Evolutionary conservation across 2,113 vertebrate genomes (phyloP).

Genomic region (Otus sunia): DNA sequence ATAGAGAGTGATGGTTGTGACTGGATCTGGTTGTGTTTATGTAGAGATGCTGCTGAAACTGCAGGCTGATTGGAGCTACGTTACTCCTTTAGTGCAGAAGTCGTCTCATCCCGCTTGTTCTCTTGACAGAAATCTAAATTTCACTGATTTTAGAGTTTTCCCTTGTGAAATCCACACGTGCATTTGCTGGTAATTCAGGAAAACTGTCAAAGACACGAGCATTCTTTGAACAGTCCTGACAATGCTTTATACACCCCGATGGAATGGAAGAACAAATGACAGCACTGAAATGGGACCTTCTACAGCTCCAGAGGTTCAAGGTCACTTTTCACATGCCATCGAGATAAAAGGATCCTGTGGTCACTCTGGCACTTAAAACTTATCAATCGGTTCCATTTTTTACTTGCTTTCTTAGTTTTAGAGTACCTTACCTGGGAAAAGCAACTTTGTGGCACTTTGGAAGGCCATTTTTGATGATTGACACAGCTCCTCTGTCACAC

Average conservation of each 20-base stretch:
- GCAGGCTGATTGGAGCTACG: background rate
- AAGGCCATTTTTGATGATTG: background rate
- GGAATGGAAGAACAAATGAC: background rate
- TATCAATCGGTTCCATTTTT: background rate
- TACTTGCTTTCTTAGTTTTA: background rate
- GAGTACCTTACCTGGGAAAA: background rate
- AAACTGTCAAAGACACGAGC: background rate
- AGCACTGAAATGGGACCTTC: background rate
- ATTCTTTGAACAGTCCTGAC: background rate
- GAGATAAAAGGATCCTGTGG: background rate
- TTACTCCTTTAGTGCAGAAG: background rate
- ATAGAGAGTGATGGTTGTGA: background rate
- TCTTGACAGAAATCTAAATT: background rate
- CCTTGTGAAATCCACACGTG: background rate
- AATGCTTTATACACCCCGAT: background rate
- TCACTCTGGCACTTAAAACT: background rate
- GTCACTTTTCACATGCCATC: background rate
- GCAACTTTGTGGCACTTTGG: background rate
- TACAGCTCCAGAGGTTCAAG: background rate
- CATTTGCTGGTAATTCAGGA: background rate
- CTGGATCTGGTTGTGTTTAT: background rate
- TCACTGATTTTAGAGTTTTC: background rate
- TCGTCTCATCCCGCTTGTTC: background rate
- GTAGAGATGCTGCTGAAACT: background rate
- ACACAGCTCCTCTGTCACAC: background rate